Base-by-base conservation (phyloP, 2,113 vertebrate species). In the Maccullochella peelii region DNA sequence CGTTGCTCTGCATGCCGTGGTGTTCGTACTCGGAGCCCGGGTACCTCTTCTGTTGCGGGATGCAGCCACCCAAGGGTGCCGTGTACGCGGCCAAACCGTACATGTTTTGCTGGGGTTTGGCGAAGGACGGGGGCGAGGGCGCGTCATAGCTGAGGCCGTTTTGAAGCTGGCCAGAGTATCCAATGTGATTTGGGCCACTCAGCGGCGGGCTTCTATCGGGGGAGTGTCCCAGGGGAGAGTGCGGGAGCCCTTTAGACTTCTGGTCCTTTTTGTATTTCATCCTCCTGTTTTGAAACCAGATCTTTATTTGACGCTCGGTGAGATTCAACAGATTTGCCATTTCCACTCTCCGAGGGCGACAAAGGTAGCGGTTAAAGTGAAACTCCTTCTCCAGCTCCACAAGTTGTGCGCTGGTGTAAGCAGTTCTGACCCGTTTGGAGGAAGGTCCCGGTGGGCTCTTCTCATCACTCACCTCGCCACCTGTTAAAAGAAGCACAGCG, bases 211-310 rank as follows among this genome's bases (percentile, higher is more conserved):
- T 99, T 83, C 98, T 97, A 87, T 99, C 98, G 10, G 98, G 98
- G 79, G 98, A 99, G 95, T 99, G 98, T 80, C 98, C 98, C 30
- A 97, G 95, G 5, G 98, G 98, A 63, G 98, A 99, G 94, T 99
- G 98, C 93, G 98, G 96, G 86, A 99, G 97, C 91, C 98, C 98
- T 95, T 99, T 99, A 86, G 98, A 96, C 96, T 99, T 99, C 95
- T 99, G 98, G 94, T 99, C 98, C 95, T 99, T 99, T 95, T 99
- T 99, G 95, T 99, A 99, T 93, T 99, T 99, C 98, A 99, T 99
- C 92, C 98, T 96, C 86, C 98, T 92, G 95, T 99, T 99, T 93
- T 99, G 98, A 96, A 99, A 99, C 98, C 98, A 99, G 95, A 99
- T 99, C 96, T 99, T 99, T 91, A 99, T 99, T 95, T 99, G 98